These are phyloP conservation scores for Spinus pinus DNA, from an alignment of 2,797 vertebrate species.

Conservation along the genomic window DNA sequence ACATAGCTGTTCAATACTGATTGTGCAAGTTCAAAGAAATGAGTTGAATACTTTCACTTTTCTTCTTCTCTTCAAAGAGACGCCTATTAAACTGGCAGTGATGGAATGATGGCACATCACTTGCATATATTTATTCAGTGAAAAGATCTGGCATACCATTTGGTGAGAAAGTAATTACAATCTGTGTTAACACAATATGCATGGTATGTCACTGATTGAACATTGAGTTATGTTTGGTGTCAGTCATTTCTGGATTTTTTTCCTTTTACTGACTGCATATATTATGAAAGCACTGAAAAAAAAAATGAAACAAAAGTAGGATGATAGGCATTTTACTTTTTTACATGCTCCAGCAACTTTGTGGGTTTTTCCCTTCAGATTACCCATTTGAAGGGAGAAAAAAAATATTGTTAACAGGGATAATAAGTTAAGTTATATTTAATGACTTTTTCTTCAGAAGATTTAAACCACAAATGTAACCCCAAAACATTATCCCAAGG, in stretches of 20 bases:
- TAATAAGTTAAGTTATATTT: neutral
- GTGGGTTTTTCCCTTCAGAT: neutral
- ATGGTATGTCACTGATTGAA: conserved; percentile 28
- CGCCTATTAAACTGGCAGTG: neutral
- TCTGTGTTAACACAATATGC: conserved; percentile 45
- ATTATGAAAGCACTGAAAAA: neutral
- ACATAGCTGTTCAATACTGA: neutral
- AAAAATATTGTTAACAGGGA: neutral
- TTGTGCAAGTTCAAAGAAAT: neutral
- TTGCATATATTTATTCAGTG: conserved; percentile 1
- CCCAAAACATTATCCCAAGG: neutral
- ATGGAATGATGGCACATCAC: conserved; percentile 5
- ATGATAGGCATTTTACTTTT: neutral
- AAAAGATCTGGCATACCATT: conserved; percentile 55
- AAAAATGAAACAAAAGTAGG: neutral
- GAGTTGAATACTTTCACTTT: neutral
- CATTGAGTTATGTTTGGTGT: conserved; percentile 34
- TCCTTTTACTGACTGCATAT: neutral
- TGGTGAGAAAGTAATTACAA: conserved; percentile 53
- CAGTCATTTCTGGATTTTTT: conserved; percentile 28
- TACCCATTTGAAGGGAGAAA: neutral
- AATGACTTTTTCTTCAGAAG: neutral
- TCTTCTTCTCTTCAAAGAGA: neutral
- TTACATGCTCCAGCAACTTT: neutral
- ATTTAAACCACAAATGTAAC: neutral